Conservation (phyloP, 1,140 invertebrate genomes). For the Cepaea nemoralis region DNA sequence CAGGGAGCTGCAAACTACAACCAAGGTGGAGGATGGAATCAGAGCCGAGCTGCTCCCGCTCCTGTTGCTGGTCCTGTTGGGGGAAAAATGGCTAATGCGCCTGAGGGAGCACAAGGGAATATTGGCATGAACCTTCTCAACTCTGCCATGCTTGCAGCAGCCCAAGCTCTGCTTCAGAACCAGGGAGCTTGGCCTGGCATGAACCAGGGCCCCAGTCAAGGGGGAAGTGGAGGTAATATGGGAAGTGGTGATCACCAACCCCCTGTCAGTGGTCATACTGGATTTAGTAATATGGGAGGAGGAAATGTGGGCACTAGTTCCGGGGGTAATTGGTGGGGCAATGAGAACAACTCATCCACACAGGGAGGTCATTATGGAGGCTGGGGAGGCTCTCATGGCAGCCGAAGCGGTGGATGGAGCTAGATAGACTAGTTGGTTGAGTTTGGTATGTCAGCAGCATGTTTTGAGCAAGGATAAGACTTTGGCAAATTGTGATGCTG, state of each 20-base stretch:
- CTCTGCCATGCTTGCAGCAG: slow-evolving; percentile 66
- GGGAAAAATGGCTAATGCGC: slow-evolving; percentile 50
- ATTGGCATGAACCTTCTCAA: slow-evolving; percentile 63
- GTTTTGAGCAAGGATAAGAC: background rate
- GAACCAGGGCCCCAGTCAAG: slow-evolving; percentile 52
- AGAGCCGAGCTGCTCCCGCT: slow-evolving; percentile 43
- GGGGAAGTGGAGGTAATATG: slow-evolving; percentile 47
- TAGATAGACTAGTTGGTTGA: background rate
- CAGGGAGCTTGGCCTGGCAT: slow-evolving; percentile 60
- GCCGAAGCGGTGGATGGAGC: slow-evolving; percentile 35
- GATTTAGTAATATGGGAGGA: slow-evolving; percentile 30
- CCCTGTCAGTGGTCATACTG: background rate
- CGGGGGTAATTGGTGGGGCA: slow-evolving; percentile 39
- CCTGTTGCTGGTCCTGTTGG: slow-evolving; percentile 45
- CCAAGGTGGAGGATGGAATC: slow-evolving; percentile 49
- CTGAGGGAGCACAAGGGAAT: slow-evolving; percentile 48
- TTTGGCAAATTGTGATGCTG: no score
- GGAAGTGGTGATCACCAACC: slow-evolving; percentile 42
- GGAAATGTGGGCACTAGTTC: background rate
- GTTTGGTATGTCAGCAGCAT: background rate
- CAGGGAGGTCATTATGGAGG: slow-evolving; percentile 36
- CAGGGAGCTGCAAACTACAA: slow-evolving; percentile 22
- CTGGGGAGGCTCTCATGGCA: slow-evolving; percentile 41
- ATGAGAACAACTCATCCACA: background rate
- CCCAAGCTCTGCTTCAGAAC: slow-evolving; percentile 63